Conservation (phyloP, 2,888 invertebrate genomes). For the Archips xylosteana region DNA sequence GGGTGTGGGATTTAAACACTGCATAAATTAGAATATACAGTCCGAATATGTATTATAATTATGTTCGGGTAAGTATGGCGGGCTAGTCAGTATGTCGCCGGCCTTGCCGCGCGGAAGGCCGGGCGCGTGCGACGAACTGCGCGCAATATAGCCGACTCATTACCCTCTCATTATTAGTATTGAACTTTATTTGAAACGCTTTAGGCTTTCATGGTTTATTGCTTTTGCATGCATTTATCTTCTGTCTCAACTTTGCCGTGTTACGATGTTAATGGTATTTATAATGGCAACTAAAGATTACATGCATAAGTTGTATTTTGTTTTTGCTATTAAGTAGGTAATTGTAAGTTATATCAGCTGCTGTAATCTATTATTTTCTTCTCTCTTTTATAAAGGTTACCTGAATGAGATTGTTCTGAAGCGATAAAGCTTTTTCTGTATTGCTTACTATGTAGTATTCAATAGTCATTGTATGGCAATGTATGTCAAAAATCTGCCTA, state of each 20-base stretch:
- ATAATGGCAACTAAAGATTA: no score
- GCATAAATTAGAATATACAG: constrained; percentile 36
- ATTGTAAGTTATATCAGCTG: no score
- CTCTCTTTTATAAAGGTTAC: no score
- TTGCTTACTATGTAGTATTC: no score
- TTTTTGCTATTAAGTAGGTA: no score
- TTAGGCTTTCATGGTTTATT: constrained; percentile 52
- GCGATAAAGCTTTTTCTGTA: no score
- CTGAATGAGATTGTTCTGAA: no score
- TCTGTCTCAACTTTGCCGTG: background rate
- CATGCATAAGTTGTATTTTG: no score
- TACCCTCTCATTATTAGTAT: constrained; percentile 8
- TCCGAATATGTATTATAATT: constrained; percentile 46
- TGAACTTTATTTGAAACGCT: constrained; percentile 16
- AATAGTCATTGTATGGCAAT: no score
- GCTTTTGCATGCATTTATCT: constrained; percentile 41
- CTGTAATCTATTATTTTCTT: no score
- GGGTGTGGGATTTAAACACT: constrained; percentile 40
- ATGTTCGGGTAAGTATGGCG: constrained; percentile 49
- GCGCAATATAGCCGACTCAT: constrained; percentile 44
- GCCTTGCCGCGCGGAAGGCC: constrained; percentile 74
- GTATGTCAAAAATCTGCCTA: background rate
- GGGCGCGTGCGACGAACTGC: constrained; percentile 61
- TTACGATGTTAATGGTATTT: background rate
- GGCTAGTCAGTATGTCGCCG: constrained; percentile 74